Percentiles rank a stretch among this genome's conserved stretches.
Conservation (phyloP, 2,113 vertebrate species). For the Pimephales promelas region DNA sequence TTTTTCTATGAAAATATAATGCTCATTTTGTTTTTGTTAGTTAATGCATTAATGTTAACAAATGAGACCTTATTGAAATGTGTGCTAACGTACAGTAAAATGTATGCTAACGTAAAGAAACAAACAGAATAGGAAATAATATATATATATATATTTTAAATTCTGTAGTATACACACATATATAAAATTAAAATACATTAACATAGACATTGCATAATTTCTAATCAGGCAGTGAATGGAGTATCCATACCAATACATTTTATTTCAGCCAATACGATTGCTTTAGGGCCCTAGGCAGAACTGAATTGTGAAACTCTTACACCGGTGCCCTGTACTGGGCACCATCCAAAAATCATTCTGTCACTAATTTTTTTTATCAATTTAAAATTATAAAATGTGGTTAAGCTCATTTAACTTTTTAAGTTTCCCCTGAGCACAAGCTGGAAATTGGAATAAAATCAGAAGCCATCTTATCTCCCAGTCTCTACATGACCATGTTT, state of each 20-base stretch:
- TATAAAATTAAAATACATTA: not conserved
- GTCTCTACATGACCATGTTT: not conserved
- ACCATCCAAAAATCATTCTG: not conserved
- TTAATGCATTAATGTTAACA: not conserved
- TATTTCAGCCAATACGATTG: not conserved
- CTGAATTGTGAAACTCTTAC: not conserved
- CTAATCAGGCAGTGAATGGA: not conserved
- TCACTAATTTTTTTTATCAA: slow-evolving; percentile 6
- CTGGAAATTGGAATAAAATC: slow-evolving; percentile 12
- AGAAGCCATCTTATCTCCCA: not conserved
- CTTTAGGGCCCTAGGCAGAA: not conserved
- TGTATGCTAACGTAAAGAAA: too few species aligned
- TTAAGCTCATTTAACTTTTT: slow-evolving; percentile 20
- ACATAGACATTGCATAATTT: not conserved
- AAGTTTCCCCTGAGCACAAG: slow-evolving; percentile 11
- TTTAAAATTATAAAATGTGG: not conserved
- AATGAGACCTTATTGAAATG: not conserved
- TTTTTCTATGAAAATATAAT: too few species aligned
- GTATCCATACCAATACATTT: not conserved
- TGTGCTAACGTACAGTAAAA: not conserved
- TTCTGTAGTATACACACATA: too few species aligned
- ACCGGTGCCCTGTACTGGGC: not conserved
- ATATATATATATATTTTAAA: too few species aligned
- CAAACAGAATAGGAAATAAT: too few species aligned
- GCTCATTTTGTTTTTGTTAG: too few species aligned